Evolutionary conservation across 2,797 vertebrate species (phyloP).

Genomic region (Pseudomugil tenellus): DNA sequence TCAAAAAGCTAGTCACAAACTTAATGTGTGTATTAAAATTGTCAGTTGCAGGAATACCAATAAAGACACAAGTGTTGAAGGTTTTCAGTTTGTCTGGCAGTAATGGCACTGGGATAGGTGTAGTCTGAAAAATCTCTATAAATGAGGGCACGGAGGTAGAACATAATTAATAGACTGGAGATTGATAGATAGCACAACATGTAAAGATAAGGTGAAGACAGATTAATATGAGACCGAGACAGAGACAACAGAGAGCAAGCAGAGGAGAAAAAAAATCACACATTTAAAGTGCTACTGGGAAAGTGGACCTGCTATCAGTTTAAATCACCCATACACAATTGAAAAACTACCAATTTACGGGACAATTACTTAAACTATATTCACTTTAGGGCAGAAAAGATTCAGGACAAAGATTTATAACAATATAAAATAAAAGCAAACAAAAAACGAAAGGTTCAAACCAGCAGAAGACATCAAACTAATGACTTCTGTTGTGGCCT

Average conservation of each 20-base stretch:
- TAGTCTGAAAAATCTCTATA: conserved; percentile 23
- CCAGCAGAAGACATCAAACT: no score
- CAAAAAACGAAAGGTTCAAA: no score
- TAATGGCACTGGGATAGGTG: conserved; percentile 13
- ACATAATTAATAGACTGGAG: conserved; percentile 29
- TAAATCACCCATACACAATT: background rate
- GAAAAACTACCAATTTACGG: conserved; percentile 2
- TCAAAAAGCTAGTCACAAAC: conserved; percentile 29
- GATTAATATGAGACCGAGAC: conserved; percentile 13
- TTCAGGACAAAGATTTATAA: background rate
- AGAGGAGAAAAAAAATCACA: background rate
- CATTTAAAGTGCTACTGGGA: background rate
- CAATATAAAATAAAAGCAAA: background rate
- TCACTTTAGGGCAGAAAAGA: no score
- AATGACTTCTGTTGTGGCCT: no score
- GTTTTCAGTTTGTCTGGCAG: conserved; percentile 10
- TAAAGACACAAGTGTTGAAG: background rate
- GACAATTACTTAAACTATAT: background rate
- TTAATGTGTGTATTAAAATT: conserved; percentile 36
- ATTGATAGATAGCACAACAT: conserved; percentile 18
- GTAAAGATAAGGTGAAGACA: conserved; percentile 9
- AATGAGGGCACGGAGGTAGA: conserved; percentile 26
- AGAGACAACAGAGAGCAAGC: conserved; percentile 4
- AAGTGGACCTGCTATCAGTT: background rate
- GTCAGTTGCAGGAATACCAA: conserved; percentile 17